These are phyloP conservation scores for Acronicta alni DNA, from an alignment of 2,888 invertebrate genomes.

Conservation along the genomic window DNA sequence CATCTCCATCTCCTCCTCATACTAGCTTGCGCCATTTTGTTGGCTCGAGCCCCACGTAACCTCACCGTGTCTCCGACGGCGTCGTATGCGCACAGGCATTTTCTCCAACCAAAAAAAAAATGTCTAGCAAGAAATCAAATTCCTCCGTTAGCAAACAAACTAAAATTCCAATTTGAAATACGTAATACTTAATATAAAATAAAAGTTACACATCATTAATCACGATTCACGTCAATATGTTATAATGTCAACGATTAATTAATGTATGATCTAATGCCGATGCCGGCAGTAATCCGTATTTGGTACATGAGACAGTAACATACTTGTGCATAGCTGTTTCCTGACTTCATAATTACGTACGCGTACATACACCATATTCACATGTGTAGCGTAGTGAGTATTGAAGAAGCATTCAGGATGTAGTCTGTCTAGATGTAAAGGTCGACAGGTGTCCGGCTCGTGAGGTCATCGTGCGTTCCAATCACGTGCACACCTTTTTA, in stretches of 20 bases:
- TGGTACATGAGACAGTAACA: conserved; percentile 18
- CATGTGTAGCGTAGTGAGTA: conserved; percentile 38
- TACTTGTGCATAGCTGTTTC: conserved; percentile 28
- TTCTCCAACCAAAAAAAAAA: too few relatives aligned
- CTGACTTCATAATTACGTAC: conserved; percentile 41
- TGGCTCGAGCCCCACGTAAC: too few relatives aligned
- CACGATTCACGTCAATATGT: conserved; percentile 1
- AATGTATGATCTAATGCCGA: conserved; percentile 20
- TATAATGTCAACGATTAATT: conserved; percentile 35
- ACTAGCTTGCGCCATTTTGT: too few relatives aligned
- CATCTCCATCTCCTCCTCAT: too few relatives aligned
- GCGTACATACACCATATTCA: conserved; percentile 17
- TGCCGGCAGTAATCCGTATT: conserved; percentile 25
- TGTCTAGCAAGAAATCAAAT: too few relatives aligned
- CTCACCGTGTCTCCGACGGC: too few relatives aligned
- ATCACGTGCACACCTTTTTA: conserved; percentile 52
- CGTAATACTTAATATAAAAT: neutral
- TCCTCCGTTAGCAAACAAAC: too few relatives aligned
- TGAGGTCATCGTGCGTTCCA: conserved; percentile 75
- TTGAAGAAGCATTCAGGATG: conserved; percentile 71
- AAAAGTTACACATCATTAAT: neutral
- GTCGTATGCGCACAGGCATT: too few relatives aligned
- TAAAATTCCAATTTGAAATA: neutral
- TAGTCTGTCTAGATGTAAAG: conserved; percentile 66
- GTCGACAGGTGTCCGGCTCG: conserved; percentile 76